phyloP scores from a whole-genome alignment of 2,113 vertebrate species.

The Delphinapterus leucas region DNA sequence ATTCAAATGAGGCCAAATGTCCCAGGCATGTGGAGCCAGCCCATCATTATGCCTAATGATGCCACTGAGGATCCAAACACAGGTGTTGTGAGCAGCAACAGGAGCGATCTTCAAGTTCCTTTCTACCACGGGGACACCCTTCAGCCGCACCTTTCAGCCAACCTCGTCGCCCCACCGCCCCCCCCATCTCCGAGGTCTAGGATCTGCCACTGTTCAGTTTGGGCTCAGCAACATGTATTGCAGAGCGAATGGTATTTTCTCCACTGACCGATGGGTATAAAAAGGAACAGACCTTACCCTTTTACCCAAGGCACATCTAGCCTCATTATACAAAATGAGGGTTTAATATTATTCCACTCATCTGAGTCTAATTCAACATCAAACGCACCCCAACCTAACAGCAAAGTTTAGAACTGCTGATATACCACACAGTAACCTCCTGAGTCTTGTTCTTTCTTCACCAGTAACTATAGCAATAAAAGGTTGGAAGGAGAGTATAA shows the following conservation, averaged over 20 bases:
- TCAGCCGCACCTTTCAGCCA: background rate
- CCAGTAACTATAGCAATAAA: slow-evolving; percentile 70
- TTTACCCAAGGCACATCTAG: background rate
- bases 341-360: slow-evolving; percentile 56
- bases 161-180: background rate
- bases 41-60: slow-evolving; percentile 55
- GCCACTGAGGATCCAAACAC: slow-evolving; percentile 16
- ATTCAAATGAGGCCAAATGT: slow-evolving; percentile 64
- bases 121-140: slow-evolving; percentile 2
- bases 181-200: background rate
- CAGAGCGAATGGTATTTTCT: slow-evolving; percentile 7
- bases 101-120: background rate
- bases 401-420: slow-evolving; percentile 53
- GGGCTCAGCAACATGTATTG: background rate
- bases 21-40: slow-evolving; percentile 58
- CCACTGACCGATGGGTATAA: background rate
- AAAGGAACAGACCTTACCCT: background rate
- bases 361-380: slow-evolving; percentile 17
- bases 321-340: slow-evolving; percentile 50
- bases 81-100: slow-evolving; percentile 32
- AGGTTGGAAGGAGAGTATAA: slow-evolving; percentile 59
- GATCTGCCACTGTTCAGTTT: background rate
- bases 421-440: slow-evolving; percentile 40
- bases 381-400: slow-evolving; percentile 10
- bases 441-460: slow-evolving; percentile 58